Base-by-base conservation (phyloP, 2,113 vertebrate genomes). In the Oenanthe oenanthe region DNA sequence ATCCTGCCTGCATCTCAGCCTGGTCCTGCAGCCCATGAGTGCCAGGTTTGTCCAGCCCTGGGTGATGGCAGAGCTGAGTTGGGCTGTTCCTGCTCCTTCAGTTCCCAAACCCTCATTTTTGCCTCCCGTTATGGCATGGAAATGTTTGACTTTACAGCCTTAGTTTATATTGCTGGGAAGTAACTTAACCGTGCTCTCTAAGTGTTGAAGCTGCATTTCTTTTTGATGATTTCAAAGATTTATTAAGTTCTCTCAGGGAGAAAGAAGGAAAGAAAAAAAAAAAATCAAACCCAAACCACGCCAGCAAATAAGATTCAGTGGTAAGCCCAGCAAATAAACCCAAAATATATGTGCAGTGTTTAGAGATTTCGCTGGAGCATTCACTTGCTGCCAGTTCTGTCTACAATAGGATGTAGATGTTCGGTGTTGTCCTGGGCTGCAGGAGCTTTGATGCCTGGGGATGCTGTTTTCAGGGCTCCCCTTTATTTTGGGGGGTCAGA, bases 141-240 rank as follows among this genome's bases (percentile, higher is more conserved):
- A 86, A 94, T 74, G 65, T 93, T 94, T 88, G 89, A 71, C 93
- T 96, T 95, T 93, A 95, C 82, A 92, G 92, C 93, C 68, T 71
- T 9, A 34, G 90, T 92, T 95, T 95, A 93, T 92, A 86, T 88
- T 77, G 82, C 90, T 0, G 1, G 94, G 90, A 94, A 95, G 93
- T 74, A 94, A 93, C 88, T 93, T 93, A 77, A 82, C 90, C 7
- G 28, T 25, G 65, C 82, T 71, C 75, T 89, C 72, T 58, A 81
- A 90, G 93, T 80, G 81, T 95, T 79, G 93, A 81, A 96, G 89
- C 84, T 81, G 88, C 94, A 79, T 96, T 92, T 96, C 78, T 95
- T 97, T 84, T 92, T 96, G 92, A 95, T 81, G 92, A 85, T 92
- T 94, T 94, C 80, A 89, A 77, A 94, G 94, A 93, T 92, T 95